Conservation (phyloP, 2,888 invertebrate species). For the Villa cingulata region DNA sequence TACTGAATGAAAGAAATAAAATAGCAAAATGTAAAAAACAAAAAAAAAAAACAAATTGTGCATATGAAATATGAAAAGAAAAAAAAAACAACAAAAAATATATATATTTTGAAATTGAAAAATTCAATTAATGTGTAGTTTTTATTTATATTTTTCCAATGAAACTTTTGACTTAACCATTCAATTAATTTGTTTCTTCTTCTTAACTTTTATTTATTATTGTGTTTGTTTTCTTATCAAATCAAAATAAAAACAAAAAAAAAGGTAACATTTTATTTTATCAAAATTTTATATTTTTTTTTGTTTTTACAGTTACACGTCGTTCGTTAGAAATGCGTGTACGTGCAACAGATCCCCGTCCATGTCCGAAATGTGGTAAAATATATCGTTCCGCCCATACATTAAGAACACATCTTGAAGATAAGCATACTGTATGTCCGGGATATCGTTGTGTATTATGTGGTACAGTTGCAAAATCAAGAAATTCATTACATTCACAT, state of each 20-base stretch:
- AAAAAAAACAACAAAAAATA: too few relatives aligned
- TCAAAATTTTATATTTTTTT: constrained; percentile 8
- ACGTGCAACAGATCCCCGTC: constrained; percentile 80
- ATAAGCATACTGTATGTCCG: constrained; percentile 85
- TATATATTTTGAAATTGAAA: constrained; percentile 8
- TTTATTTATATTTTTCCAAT: neutral
- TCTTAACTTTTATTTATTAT: neutral
- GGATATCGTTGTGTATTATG: constrained; percentile 85
- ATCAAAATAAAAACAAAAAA: too few relatives aligned
- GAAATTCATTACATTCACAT: constrained; percentile 84
- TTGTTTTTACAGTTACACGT: constrained; percentile 47
- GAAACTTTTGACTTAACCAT: too few relatives aligned
- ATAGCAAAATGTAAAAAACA: neutral
- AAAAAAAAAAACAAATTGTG: constrained; percentile 1
- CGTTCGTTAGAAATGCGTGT: constrained; percentile 76
- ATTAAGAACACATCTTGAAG: constrained; percentile 78
- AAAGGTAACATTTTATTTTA: neutral
- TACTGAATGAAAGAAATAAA: neutral
- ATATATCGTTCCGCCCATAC: constrained; percentile 87
- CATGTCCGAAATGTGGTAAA: constrained; percentile 86
- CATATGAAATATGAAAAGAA: neutral
- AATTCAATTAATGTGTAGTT: neutral
- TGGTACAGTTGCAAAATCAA: constrained; percentile 83
- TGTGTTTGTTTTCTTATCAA: neutral
- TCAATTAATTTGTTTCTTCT: neutral